phyloP scores from a whole-genome alignment of 2,888 invertebrate species.

The Hyposoter didymator region DNA sequence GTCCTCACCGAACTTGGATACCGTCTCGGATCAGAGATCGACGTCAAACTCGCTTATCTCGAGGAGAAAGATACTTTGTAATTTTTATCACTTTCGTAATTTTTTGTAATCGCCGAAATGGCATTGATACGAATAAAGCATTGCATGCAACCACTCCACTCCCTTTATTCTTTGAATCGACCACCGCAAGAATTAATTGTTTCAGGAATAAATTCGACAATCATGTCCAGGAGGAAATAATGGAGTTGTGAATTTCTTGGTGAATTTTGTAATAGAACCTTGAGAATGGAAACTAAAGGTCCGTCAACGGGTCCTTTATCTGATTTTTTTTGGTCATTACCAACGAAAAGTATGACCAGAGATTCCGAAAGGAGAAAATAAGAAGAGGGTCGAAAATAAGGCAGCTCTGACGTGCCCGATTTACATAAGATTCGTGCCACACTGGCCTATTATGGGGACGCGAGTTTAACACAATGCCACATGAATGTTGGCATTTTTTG shows the following conservation, averaged over 20 bases:
- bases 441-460: constrained; percentile 73
- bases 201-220: neutral
- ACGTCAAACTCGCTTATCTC: constrained; percentile 75
- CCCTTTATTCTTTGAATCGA: neutral
- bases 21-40: constrained; percentile 75
- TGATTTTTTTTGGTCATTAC: constrained; percentile 33
- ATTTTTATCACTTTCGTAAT: neutral
- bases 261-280: neutral
- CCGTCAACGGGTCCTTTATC: neutral
- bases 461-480: constrained; percentile 73
- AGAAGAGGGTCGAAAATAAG: constrained; percentile 51
- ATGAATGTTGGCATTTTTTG: constrained; percentile 72
- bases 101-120: neutral
- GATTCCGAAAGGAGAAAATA: neutral
- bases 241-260: neutral
- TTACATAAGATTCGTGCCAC: constrained; percentile 78
- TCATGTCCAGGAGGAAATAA: neutral
- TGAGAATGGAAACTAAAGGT: neutral
- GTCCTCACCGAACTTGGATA: constrained; percentile 87
- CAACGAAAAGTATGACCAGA: constrained; percentile 36
- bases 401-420: constrained; percentile 66
- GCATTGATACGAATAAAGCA: constrained; percentile 15
- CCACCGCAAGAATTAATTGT: too few species aligned
- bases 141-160: constrained; percentile 4
- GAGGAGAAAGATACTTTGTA: constrained; percentile 69